Evolutionary conservation across 2,797 vertebrate genomes (phyloP).

Genomic region (Hemibagrus guttatus): DNA sequence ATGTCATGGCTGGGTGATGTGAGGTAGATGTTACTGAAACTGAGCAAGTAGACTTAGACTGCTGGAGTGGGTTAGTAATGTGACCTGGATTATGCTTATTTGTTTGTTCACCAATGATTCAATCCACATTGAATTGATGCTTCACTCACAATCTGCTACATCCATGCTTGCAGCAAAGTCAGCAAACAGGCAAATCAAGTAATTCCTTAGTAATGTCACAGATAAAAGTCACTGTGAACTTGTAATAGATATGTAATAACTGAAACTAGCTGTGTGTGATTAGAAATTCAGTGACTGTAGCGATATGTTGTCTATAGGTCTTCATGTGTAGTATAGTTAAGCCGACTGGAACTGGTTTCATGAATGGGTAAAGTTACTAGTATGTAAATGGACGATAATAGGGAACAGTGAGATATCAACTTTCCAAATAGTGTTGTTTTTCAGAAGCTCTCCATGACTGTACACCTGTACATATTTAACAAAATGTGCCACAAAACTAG

Average conservation of each 20-base stretch:
- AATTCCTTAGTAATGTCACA: neutral
- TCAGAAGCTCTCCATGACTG: neutral
- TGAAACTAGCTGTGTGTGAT: neutral
- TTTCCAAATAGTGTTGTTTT: neutral
- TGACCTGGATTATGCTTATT: neutral
- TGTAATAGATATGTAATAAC: neutral
- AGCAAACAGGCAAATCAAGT: neutral
- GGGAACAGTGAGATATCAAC: neutral
- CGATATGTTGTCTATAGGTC: neutral
- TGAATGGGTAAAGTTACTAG: neutral
- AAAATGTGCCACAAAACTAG: neutral
- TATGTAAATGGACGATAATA: neutral
- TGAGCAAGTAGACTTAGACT: too few relatives aligned
- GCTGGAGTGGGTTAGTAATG: neutral
- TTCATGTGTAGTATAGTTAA: neutral
- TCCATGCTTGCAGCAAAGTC: neutral
- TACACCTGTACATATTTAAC: neutral
- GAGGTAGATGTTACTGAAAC: neutral
- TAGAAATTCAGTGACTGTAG: neutral
- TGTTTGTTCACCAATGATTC: neutral
- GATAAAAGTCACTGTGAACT: neutral
- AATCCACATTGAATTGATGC: neutral
- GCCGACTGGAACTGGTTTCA: neutral
- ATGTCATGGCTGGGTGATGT: neutral
- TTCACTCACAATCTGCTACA: neutral